phyloP scores from a whole-genome alignment of 1,140 invertebrate genomes.

The Mamestra configurata region DNA sequence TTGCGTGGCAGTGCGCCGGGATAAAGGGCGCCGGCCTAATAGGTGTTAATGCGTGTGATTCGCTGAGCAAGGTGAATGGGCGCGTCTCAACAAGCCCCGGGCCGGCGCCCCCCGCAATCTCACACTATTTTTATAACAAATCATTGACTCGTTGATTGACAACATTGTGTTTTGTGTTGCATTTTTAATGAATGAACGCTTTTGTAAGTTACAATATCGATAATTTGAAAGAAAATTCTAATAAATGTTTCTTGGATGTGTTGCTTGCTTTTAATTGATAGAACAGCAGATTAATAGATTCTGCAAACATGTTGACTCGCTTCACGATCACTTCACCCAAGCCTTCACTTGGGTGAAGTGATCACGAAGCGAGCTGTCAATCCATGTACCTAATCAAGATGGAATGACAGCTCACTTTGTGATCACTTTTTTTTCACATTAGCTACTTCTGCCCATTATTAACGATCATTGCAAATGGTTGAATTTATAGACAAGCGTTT shows the following conservation, averaged over 20 bases:
- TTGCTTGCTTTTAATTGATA: neutral
- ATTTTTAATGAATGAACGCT: slow-evolving; percentile 69
- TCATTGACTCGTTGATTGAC: slow-evolving; percentile 77
- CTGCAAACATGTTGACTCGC: too few species aligned
- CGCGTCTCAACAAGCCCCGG: slow-evolving; percentile 57
- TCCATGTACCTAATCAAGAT: too few species aligned
- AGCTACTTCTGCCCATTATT: too few species aligned
- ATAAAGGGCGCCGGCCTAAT: slow-evolving; percentile 78
- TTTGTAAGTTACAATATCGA: slow-evolving; percentile 1
- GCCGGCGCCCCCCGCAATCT: slow-evolving; percentile 47
- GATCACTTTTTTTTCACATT: too few species aligned
- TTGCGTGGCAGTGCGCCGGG: slow-evolving; percentile 75
- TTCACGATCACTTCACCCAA: too few species aligned
- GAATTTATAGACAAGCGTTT: too few species aligned
- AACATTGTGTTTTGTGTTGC: slow-evolving; percentile 72
- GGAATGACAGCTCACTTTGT: too few species aligned
- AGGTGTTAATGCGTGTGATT: slow-evolving; percentile 83
- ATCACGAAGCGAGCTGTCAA: too few species aligned
- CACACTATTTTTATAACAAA: slow-evolving; percentile 82
- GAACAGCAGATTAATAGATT: too few species aligned
- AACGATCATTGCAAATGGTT: too few species aligned
- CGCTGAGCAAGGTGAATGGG: slow-evolving; percentile 76
- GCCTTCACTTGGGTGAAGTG: too few species aligned
- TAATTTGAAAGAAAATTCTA: neutral
- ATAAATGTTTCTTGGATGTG: neutral